Evolutionary conservation across 2,797 vertebrate genomes (phyloP).

Genomic region (Hypotaenidia philippensis): DNA sequence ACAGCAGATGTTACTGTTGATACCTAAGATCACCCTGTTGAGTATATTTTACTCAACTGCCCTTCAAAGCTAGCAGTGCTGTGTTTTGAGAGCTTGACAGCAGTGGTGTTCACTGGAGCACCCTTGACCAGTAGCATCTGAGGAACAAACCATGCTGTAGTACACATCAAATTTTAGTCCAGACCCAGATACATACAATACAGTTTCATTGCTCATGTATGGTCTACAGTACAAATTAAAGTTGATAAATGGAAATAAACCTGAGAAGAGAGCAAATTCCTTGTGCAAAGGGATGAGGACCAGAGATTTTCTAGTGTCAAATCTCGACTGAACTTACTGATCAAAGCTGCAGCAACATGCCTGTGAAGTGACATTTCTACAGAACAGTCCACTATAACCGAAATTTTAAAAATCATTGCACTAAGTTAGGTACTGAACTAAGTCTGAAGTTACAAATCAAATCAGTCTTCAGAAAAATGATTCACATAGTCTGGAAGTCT

Average conservation of each 20-base stretch:
- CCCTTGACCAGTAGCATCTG: background rate
- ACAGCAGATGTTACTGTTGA: background rate
- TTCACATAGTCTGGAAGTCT: background rate
- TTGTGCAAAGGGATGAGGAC: background rate
- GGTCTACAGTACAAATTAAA: background rate
- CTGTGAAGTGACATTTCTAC: background rate
- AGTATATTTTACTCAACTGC: background rate
- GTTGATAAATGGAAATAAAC: background rate
- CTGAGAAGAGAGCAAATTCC: background rate
- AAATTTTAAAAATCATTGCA: background rate
- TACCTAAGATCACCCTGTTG: background rate
- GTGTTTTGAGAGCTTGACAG: background rate
- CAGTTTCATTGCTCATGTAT: background rate
- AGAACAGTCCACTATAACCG: background rate
- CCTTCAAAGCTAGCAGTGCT: background rate
- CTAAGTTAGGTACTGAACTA: background rate
- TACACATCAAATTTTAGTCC: background rate
- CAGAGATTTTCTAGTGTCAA: background rate
- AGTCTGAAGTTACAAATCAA: background rate
- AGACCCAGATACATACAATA: background rate
- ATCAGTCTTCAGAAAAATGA: background rate
- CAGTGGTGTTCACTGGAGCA: background rate
- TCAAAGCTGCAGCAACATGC: background rate
- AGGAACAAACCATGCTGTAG: background rate
- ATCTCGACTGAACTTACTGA: background rate